phyloP scores from a whole-genome alignment of 1,140 invertebrate species.

The Habropoda laboriosa region DNA sequence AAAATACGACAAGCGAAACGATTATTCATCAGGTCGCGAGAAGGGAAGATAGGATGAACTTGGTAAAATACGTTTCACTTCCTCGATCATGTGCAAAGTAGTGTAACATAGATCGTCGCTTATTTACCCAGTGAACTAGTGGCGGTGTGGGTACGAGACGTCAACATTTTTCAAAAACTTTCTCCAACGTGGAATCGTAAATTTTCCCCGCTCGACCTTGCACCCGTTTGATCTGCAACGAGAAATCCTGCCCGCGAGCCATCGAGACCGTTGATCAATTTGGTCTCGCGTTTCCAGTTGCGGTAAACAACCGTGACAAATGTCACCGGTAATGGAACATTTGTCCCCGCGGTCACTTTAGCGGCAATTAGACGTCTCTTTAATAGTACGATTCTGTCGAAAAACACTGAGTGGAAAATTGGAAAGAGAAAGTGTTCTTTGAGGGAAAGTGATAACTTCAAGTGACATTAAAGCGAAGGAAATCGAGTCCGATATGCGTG shows the following conservation, averaged over 20 bases:
- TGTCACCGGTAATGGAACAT: too few species aligned
- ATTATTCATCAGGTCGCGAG: too few species aligned
- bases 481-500: too few species aligned
- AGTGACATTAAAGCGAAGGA: too few species aligned
- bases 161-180: constrained; percentile 16
- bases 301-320: constrained; percentile 2
- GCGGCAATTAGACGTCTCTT: neutral
- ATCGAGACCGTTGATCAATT: neutral
- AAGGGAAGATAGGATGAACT: neutral
- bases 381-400: too few species aligned
- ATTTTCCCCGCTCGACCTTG: neutral
- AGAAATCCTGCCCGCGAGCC: neutral
- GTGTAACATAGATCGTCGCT: too few species aligned
- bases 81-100: too few species aligned
- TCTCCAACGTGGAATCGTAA: neutral
- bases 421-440: too few species aligned
- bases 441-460: too few species aligned
- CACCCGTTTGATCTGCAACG: neutral
- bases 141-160: neutral
- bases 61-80: too few species aligned
- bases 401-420: too few species aligned
- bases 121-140: neutral
- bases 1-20: neutral
- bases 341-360: neutral
- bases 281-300: neutral